These are phyloP conservation scores for Tethea ocularis DNA, from an alignment of 2,888 invertebrate genomes.

Conservation along the genomic window DNA sequence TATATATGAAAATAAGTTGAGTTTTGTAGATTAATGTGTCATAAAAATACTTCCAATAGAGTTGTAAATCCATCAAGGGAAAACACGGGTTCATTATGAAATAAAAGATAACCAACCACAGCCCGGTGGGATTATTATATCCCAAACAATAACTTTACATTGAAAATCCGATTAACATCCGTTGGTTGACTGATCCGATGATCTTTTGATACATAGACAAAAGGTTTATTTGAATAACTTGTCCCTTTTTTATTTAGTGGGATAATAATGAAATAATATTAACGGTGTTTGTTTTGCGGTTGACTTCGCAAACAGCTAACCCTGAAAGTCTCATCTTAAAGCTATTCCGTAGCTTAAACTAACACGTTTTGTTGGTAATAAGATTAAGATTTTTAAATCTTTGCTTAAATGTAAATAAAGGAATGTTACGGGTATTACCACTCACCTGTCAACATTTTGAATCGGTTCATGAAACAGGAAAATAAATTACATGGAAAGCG, in stretches of 20 bases:
- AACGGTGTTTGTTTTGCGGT: slow-evolving; percentile 52
- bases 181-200: slow-evolving; percentile 54
- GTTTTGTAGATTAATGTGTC: neutral
- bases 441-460: slow-evolving; percentile 11
- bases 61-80: slow-evolving; percentile 59
- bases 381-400: slow-evolving; percentile 40
- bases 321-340: slow-evolving; percentile 36
- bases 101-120: slow-evolving; percentile 37
- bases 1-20: neutral
- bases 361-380: slow-evolving; percentile 48
- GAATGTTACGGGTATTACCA: slow-evolving; percentile 9
- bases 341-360: slow-evolving; percentile 35
- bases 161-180: slow-evolving; percentile 73
- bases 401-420: slow-evolving; percentile 4
- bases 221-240: slow-evolving; percentile 49
- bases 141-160: slow-evolving; percentile 67
- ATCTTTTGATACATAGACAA: slow-evolving; percentile 55
- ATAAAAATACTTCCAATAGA: slow-evolving; percentile 33
- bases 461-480: neutral
- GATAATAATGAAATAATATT: slow-evolving; percentile 47
- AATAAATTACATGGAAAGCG: neutral
- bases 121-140: slow-evolving; percentile 61
- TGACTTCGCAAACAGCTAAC: slow-evolving; percentile 46
- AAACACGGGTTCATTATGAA: slow-evolving; percentile 43
- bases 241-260: slow-evolving; percentile 51